Base-by-base conservation (phyloP, 2,113 vertebrate species). In the Paramormyrops kingsleyae region DNA sequence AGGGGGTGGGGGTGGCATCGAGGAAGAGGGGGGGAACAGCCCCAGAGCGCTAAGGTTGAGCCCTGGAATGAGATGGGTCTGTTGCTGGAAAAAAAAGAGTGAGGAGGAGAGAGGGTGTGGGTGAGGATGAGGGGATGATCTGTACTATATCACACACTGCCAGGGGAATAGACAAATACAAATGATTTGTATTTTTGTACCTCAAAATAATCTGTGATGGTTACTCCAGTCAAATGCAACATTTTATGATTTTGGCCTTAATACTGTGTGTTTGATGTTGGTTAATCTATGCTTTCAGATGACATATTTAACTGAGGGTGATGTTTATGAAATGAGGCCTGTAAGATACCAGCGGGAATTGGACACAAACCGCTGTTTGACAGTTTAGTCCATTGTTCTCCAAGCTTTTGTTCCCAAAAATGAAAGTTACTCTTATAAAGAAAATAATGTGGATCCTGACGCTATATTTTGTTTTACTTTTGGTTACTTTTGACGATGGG, bases 21-120 rank as follows among this genome's bases (percentile, higher is more conserved):
- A 96, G 90, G 97, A 97, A 0, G 98, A 98, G 87, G 98, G 96
- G 35, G 98, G 98, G 93, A 99, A 99, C 49, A 99, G 97, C 5
- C 98, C 98, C 0, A 99, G 96, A 0, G 98, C 98, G 0, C 97
- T 97, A 70, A 99, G 92, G 95, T 99, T 99, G 17, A 99, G 95
- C 12, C 98, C 98, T 0, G 98, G 98, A 90, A 99, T 99, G 94
- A 99, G 96, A 91, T 99, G 98, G 17, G 97, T 98, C 91, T 98
- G 97, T 93, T 98, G 92, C 98, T 99, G 92, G 17, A 10, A 87
- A 89, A 0, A 88, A 89, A 90, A 5, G 0, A 0, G 49, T 39
- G 47, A 15, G 8, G 13, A n/a, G 44, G 10, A 77, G 53, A 91
- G n/a, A 92, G 27, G 83, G 5, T 80, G 89, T 70, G n/a, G 2